Percentiles rank a stretch among this genome's conserved stretches.
phyloP scores from a whole-genome alignment of 2,797 vertebrate species.

The Bradypodion ventrale region DNA sequence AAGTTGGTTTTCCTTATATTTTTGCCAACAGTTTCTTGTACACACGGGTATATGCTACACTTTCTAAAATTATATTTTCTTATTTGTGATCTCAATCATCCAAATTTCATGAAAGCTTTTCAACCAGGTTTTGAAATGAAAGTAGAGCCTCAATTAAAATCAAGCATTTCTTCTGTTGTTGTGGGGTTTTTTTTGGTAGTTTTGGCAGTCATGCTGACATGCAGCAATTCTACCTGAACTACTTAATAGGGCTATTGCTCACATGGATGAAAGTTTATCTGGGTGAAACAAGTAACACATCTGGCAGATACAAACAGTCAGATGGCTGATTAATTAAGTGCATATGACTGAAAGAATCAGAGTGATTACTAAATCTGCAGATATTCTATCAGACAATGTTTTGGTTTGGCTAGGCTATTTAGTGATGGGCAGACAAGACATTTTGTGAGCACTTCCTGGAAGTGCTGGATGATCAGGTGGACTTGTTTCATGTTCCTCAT shows the following conservation, averaged over 20 bases:
- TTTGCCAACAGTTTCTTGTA: not conserved
- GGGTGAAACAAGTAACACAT: not conserved
- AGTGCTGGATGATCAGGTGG: too few species aligned
- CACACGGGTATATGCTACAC: conserved; percentile 3
- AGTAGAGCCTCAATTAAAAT: not conserved
- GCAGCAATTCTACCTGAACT: not conserved
- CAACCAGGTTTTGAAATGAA: not conserved
- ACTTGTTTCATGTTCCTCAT: too few species aligned
- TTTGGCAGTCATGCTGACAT: not conserved
- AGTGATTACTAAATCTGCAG: not conserved
- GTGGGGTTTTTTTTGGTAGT: not conserved
- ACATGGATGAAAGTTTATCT: not conserved
- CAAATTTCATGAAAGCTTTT: conserved; percentile 1
- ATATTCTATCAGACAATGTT: not conserved
- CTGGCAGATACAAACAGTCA: not conserved
- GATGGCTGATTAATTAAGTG: not conserved
- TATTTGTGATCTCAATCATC: conserved; percentile 8
- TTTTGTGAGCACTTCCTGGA: too few species aligned
- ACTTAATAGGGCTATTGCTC: not conserved
- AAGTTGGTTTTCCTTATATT: conserved; percentile 10
- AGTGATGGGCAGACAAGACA: too few species aligned
- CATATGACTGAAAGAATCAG: not conserved
- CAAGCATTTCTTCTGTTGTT: not conserved
- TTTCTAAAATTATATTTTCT: conserved; percentile 12
- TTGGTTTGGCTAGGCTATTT: not conserved